Base-by-base conservation (phyloP, 2,888 invertebrate genomes). In the Hipparchia sbordonii region DNA sequence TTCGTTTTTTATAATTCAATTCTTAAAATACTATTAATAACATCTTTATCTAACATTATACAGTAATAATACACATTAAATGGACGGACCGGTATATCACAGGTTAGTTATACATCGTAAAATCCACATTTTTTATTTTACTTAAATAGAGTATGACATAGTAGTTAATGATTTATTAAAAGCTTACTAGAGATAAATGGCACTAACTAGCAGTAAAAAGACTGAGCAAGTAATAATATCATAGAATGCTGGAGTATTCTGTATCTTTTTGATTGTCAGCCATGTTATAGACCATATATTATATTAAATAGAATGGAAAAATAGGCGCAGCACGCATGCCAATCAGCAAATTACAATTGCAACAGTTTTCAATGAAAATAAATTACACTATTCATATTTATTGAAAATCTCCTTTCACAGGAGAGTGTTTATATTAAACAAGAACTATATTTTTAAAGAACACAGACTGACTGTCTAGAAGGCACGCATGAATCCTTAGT, bases 11-110 rank as follows among this genome's bases (percentile, higher is more conserved):
- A 74, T 70, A 70, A 74, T 70, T 67, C 67, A 56, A 52, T 63
- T 62, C 72, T 72, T 72, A 72, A 48, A 62, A 67, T 54, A 70
- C 45, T 23, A 63, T 63, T 63, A 63, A 63, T 63, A 48, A 67
- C 56, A 46, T 57, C 39, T 54, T 23, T 57, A 52, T 23, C 48
- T 66, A 67, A 45, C 48, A 74, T 72, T 72, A 77, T 61, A 73
- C 71, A 72, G 68, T 75, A 70, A 75, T 70, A 73, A 73, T 65
- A 67, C 67, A 77, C 59, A 67, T 74, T 72, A 82, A 85, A 82
- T 86, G 93, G 93, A 93, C 91, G 92, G 92, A 89, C 81, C 82
- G 81, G 79, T 89, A 87, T 92, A 93, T 93, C 93, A 93, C 93
- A 93, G 92, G 91, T 93, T 92, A 92, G 89, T 90, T 89, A 57